Conservation (phyloP, 2,113 vertebrate genomes). For the Genyomyrus donnyi region DNA sequence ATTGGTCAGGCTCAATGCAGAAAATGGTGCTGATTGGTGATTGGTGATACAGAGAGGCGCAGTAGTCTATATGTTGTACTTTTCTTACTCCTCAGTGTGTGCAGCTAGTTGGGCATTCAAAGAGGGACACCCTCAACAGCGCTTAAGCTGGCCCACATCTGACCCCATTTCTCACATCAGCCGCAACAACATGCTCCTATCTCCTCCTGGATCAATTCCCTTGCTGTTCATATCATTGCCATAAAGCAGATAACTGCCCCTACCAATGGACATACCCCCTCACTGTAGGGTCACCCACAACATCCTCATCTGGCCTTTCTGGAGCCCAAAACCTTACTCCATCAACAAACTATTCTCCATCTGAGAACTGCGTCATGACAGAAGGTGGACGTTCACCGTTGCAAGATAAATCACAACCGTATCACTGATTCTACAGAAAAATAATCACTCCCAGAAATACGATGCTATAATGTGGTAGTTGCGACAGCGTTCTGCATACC, state of each 20-base stretch:
- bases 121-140: neutral
- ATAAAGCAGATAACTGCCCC: neutral
- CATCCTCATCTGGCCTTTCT: neutral
- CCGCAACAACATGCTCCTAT: neutral
- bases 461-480: neutral
- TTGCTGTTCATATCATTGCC: neutral
- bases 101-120: neutral
- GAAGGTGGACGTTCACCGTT: neutral
- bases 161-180: neutral
- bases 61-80: neutral
- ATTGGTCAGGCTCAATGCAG: neutral
- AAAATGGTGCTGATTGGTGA: neutral
- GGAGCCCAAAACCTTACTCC: neutral
- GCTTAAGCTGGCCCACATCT: neutral
- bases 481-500: neutral
- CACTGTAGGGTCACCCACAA: neutral
- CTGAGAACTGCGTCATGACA: neutral
- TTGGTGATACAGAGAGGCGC: neutral
- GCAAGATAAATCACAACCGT: neutral
- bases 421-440: neutral
- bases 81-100: neutral
- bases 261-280: no score
- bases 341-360: neutral
- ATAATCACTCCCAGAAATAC: neutral
- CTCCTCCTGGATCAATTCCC: neutral